Conservation (phyloP, 2,888 invertebrate genomes). For the Cantharis rufa region DNA sequence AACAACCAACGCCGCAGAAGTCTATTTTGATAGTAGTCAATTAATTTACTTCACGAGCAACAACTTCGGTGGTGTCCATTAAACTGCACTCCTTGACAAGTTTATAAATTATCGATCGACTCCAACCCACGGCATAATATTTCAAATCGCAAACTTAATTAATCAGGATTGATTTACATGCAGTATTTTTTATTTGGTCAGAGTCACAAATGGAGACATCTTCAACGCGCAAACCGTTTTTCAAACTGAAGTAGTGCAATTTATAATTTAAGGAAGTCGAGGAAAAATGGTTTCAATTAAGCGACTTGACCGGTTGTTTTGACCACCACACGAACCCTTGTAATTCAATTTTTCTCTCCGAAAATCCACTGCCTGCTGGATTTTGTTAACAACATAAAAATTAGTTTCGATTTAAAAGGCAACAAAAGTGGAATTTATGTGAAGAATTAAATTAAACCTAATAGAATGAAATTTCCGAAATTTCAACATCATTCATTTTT, state of each 20-base stretch:
- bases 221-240: background rate
- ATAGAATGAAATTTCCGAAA: background rate
- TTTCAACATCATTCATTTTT: background rate
- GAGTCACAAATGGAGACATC: background rate
- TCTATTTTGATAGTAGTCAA: background rate
- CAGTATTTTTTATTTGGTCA: background rate
- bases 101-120: background rate
- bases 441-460: background rate
- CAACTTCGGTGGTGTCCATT: background rate
- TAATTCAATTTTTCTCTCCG: background rate
- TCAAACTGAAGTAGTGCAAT: background rate
- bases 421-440: background rate
- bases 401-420: background rate
- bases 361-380: background rate
- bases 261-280: background rate
- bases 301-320: background rate
- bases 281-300: background rate
- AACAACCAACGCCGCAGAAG: background rate
- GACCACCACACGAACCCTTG: background rate
- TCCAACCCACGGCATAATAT: background rate
- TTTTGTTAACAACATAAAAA: background rate
- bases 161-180: background rate
- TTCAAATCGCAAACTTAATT: background rate
- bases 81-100: background rate
- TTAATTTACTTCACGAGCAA: background rate